Evolutionary conservation across 2,113 vertebrate genomes (phyloP).

Genomic region (Pelobates fuscus): DNA sequence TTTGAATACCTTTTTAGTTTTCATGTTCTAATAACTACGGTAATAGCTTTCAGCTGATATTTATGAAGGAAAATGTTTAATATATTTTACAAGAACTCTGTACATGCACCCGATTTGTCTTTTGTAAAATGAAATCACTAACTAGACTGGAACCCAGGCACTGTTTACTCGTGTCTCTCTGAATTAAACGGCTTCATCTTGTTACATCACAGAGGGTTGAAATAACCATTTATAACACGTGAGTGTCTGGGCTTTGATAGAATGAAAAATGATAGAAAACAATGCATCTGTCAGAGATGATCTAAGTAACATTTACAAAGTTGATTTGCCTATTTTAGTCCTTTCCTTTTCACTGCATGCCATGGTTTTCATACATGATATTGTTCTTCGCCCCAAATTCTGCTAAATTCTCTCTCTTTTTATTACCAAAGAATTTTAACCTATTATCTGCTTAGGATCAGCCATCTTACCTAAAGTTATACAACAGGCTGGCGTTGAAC

Average conservation of each 20-base stretch:
- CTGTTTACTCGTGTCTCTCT: conserved; percentile 36
- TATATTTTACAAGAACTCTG: neutral
- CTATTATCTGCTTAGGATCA: too few species aligned
- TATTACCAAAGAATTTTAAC: too few species aligned
- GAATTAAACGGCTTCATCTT: conserved; percentile 38
- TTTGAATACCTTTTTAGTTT: too few species aligned
- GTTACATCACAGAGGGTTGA: conserved; percentile 33
- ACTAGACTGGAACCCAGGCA: conserved; percentile 19
- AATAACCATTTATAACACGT: conserved; percentile 36
- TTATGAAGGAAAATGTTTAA: too few species aligned
- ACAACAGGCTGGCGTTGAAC: too few species aligned
- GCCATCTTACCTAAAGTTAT: too few species aligned
- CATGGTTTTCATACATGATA: too few species aligned
- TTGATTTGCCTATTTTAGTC: conserved; percentile 4
- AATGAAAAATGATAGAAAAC: conserved; percentile 42
- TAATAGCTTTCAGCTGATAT: too few species aligned
- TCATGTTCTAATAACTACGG: too few species aligned
- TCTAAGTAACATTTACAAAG: conserved; percentile 8
- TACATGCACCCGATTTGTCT: conserved; percentile 11
- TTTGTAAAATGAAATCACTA: conserved; percentile 41
- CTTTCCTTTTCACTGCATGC: neutral
- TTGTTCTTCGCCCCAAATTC: too few species aligned
- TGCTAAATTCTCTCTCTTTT: too few species aligned
- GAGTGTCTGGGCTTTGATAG: conserved; percentile 19
- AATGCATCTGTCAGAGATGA: conserved; percentile 29